Conservation (phyloP, 2,888 invertebrate genomes). For the Allygus modestus region DNA sequence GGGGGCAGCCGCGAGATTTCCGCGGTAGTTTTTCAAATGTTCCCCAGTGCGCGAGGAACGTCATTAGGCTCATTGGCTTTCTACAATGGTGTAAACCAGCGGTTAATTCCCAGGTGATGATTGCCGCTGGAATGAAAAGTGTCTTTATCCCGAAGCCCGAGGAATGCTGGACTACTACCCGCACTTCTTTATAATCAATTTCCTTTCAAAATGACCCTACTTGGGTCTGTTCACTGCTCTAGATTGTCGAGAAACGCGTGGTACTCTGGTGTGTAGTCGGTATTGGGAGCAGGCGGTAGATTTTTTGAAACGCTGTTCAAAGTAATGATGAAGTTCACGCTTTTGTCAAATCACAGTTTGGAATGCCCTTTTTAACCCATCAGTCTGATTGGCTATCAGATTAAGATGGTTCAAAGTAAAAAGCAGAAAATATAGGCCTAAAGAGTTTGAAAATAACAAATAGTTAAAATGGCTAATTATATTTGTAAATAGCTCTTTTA, state of each 20-base stretch:
- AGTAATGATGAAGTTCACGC: no score
- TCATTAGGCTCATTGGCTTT: conserved; percentile 29
- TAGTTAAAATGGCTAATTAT: no score
- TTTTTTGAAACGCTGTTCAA: no score
- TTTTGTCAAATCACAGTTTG: no score
- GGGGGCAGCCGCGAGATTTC: not conserved
- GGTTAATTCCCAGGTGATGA: conserved; percentile 14
- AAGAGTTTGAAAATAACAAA: no score
- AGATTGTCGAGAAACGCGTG: not conserved
- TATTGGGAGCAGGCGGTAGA: not conserved
- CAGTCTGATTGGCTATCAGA: no score
- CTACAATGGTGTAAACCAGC: conserved; percentile 29
- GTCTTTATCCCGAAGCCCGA: not conserved
- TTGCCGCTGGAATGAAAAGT: conserved; percentile 22
- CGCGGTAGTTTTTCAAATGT: conserved; percentile 3
- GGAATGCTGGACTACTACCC: not conserved
- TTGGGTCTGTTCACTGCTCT: not conserved
- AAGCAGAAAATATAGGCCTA: no score
- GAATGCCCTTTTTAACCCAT: no score
- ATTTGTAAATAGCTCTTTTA: no score
- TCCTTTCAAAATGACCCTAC: not conserved
- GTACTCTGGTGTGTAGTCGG: not conserved
- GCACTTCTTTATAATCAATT: not conserved
- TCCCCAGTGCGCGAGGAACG: not conserved
- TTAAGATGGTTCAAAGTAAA: no score